Evolutionary conservation across 2,797 vertebrate species (phyloP).

Genomic region (Apodemus agrarius): DNA sequence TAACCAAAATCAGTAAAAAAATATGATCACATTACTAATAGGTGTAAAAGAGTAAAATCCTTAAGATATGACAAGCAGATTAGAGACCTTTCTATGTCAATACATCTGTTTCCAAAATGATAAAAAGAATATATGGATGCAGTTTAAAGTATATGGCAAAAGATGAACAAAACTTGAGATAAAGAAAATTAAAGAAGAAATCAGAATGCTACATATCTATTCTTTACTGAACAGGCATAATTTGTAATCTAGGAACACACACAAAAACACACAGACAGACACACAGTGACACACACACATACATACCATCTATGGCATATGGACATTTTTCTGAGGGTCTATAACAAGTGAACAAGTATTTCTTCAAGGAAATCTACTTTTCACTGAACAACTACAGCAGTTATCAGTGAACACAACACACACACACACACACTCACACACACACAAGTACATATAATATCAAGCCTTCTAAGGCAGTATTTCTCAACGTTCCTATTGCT

Average conservation of each 20-base stretch:
- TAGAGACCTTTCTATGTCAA: background rate
- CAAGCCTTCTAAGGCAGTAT: background rate
- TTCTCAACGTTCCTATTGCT: background rate
- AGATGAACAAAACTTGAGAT: conserved; percentile 2
- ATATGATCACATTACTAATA: background rate
- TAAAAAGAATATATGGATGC: background rate
- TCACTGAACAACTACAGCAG: background rate
- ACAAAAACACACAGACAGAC: background rate
- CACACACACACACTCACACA: background rate
- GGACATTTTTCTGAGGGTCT: background rate
- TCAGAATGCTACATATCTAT: background rate
- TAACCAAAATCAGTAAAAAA: background rate
- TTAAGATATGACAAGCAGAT: background rate
- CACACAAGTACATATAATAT: background rate
- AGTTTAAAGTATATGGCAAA: background rate
- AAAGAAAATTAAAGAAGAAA: conserved; percentile 17
- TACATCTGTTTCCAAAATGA: background rate
- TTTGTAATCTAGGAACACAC: background rate
- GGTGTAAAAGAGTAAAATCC: conserved; percentile 12
- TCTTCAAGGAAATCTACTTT: background rate
- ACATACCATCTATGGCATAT: background rate
- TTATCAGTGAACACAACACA: background rate
- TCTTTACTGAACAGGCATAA: background rate
- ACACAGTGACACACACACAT: background rate
- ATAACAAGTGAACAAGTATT: conserved; percentile 2